Percentiles rank a stretch among this genome's conserved stretches.
These are phyloP conservation scores for Rotaria sp. DNA, from an alignment of 2,888 invertebrate species.

Conservation along the genomic window DNA sequence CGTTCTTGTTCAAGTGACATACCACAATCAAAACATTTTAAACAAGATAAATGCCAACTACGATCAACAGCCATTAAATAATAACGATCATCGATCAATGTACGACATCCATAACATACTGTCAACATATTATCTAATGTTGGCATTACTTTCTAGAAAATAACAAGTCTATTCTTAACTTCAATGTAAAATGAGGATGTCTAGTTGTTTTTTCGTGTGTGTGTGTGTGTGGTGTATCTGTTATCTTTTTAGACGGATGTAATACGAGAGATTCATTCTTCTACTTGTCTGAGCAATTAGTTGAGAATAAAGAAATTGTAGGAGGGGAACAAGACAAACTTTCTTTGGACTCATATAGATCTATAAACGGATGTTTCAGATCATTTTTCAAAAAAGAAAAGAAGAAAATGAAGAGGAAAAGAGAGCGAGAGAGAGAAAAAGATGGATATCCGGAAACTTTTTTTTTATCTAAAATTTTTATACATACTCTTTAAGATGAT, in stretches of 20 bases:
- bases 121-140: not conserved
- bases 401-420: not conserved
- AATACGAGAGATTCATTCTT: not conserved
- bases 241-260: not conserved
- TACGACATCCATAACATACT: slow-evolving; percentile 34
- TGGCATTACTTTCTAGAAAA: not conserved
- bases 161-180: too few species aligned
- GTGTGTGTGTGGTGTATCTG: not conserved
- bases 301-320: not conserved
- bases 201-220: too few species aligned
- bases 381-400: not conserved
- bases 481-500: too few species aligned
- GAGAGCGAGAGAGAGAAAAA: not conserved
- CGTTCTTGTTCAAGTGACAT: slow-evolving; percentile 79
- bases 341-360: not conserved
- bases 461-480: not conserved
- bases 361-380: not conserved
- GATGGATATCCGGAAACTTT: not conserved
- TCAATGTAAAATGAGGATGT: too few species aligned
- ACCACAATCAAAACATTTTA: slow-evolving; percentile 54
- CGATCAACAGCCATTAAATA: slow-evolving; percentile 38
- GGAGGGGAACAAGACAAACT: not conserved
- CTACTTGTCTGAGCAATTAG: slow-evolving; percentile 7
- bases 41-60: slow-evolving; percentile 38
- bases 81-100: slow-evolving; percentile 35